Conservation (phyloP, 2,797 vertebrate genomes). For the Sebastes steindachneri region DNA sequence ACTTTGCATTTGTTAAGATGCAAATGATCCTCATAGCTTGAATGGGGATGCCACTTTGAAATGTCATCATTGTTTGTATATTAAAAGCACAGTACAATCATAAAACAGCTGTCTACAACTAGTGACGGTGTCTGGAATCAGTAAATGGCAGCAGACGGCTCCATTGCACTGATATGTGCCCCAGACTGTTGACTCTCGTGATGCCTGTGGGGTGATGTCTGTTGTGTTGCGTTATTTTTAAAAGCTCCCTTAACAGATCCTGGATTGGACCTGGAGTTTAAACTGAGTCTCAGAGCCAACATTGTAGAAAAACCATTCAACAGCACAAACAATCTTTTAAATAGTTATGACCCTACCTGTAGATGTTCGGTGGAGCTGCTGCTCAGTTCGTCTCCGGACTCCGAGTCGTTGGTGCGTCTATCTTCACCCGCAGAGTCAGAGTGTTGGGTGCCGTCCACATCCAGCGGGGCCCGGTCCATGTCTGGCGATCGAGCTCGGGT, state of each 20-base stretch:
- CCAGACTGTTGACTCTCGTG: background rate
- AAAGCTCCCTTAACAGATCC: background rate
- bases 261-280: background rate
- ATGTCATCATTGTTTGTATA: background rate
- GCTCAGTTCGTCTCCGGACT: slow-evolving; percentile 96
- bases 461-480: slow-evolving; percentile 43
- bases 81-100: background rate
- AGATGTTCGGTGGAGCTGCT: slow-evolving; percentile 95
- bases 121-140: too few relatives aligned
- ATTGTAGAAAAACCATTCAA: background rate
- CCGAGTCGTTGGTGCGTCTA: slow-evolving; percentile 91
- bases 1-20: background rate
- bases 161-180: background rate
- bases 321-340: background rate
- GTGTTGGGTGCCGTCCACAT: slow-evolving; percentile 79
- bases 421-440: slow-evolving; percentile 91
- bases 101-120: background rate
- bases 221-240: background rate
- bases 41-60: background rate
- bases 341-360: slow-evolving; percentile 82
- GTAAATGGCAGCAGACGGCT: background rate
- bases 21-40: background rate
- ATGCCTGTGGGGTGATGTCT: background rate
- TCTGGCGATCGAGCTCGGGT: slow-evolving; percentile 59
- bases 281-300: background rate